Conservation (phyloP, 2,113 vertebrate species). For the Paramisgurnus dabryanus region DNA sequence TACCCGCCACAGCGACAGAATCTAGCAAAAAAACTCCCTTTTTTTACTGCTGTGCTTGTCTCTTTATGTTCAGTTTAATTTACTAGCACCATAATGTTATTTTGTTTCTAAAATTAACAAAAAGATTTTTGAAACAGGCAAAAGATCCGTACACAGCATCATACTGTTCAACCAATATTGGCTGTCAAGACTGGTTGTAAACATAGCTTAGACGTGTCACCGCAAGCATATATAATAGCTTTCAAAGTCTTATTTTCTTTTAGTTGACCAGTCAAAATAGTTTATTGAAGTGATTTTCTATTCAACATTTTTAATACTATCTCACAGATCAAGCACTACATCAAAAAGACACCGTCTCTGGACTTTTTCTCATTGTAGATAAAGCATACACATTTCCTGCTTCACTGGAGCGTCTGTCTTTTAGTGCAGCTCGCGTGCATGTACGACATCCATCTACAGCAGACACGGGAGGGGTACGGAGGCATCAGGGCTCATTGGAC, state of each 20-base stretch:
- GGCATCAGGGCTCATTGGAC: slow-evolving; percentile 42
- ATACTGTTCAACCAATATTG: slow-evolving; percentile 16
- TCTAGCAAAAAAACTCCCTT: no score
- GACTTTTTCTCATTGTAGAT: slow-evolving; percentile 24
- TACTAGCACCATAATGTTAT: no score
- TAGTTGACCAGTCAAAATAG: not conserved
- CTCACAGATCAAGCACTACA: not conserved
- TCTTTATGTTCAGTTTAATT: no score
- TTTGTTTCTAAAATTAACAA: not conserved
- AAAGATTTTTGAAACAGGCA: no score
- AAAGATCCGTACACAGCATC: not conserved
- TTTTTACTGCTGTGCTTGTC: no score
- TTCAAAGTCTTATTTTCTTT: slow-evolving; percentile 11
- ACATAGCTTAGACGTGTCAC: not conserved
- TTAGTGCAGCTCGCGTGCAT: slow-evolving; percentile 19
- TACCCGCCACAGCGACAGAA: no score
- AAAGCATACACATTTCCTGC: slow-evolving; percentile 23
- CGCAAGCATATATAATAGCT: not conserved
- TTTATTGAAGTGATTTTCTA: not conserved
- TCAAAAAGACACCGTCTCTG: not conserved
- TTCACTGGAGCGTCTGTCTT: slow-evolving; percentile 30
- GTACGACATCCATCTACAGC: slow-evolving; percentile 29
- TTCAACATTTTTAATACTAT: no score
- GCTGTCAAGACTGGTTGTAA: slow-evolving; percentile 19
- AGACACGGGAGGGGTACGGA: slow-evolving; percentile 27